Evolutionary conservation across 1,140 invertebrate species (phyloP), one percentile per base, ranked within the genome.

Genomic region (Drosophila nikananu): DNA sequence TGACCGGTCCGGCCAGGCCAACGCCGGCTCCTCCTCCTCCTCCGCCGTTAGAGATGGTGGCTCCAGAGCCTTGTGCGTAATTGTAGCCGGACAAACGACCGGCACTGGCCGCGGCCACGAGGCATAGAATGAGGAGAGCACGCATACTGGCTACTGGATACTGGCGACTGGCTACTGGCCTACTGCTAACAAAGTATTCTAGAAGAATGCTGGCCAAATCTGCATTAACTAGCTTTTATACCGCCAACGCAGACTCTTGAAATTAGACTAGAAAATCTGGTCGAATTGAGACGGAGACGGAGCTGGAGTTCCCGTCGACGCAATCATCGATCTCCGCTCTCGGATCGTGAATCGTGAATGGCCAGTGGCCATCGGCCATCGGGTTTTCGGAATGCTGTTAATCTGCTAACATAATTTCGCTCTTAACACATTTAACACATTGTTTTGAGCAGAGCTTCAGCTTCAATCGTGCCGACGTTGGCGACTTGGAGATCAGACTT

Each of bases 371-470:
- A 80, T 73, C 82, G 83, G 77, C 80, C 71, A 72, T 86, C 79
- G 59, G 63, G 77, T 72, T 78, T 77, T 79, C 63, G 86, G 86
- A 90, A 90, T 90, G 86, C 72, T 90, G 86, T 79, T 82, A 90
- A 90, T 90, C 86, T 90, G 86, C 83, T 90, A 90, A 90, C 86
- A 90, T 90, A 90, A 90, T 90, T 90, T 90, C 86, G 86, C 86
- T 90, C 86, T 90, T 90, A 90, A 90, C 86, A 90, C 86, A 86
- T 90, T 90, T 90, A 90, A 90, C 86, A 90, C 86, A 90, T 90
- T 90, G 82, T 90, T 90, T 82, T 77, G 79, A 67, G 54, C 81
- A 74, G 71, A 68, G 58, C 21, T 19, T 8, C 65, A 82, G 78
- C 86, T 59, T 90, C 86, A 90, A 90, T 90, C 52, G 76, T 23